Evolutionary conservation across 2,888 invertebrate species (phyloP), one percentile per base, ranked within the genome.

Genomic region (Eurytoma adleriae): DNA sequence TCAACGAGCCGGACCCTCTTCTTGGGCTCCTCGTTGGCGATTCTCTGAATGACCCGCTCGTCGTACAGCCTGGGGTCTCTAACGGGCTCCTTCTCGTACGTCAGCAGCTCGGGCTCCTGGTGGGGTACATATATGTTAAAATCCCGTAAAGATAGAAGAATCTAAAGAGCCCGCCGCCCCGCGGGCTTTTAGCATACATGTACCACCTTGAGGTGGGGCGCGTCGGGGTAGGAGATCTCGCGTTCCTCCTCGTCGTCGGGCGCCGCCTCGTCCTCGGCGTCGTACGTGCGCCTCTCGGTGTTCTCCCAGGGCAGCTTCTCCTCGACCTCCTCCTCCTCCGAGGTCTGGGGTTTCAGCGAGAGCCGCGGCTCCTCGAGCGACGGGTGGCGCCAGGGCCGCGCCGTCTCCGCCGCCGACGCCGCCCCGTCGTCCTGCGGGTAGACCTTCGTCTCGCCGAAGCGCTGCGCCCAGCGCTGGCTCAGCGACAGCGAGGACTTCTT

Each of bases 401-500:
- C 89, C 0, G 81, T 84, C 0, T 86, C 83, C 10, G 84, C 81
- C 0, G 70, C 71, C 0, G 83, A 84, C 0, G 84, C 72, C 5
- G 87, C 86, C 13, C 87, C 89, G 68, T 87, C 84, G 75, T 68
- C 30, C 10, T 64, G 64, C 10, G n/a, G 64, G 18, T 80, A 71
- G 4, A 24, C 83, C 79, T 86, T 85, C 61, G 88, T 85, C 24
- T 88, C 85, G 10, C 85, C 86, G 62, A 87, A 88, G 20, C 86
- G 80, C 20, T 85, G 84, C 0, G 85, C 74, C 93, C 93, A 92
- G 87, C 93, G 91, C 76, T 93, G 87, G 83, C 91, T 91, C n/a
- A 92, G 87, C 50, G 91, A 90, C 13, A 92, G 87, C 50, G 91
- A 90, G 50, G 91, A 91, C 70, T 92, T 93, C 20, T 92, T 91